phyloP scores from a whole-genome alignment of 2,113 vertebrate genomes.

The Trematomus loennbergii region DNA sequence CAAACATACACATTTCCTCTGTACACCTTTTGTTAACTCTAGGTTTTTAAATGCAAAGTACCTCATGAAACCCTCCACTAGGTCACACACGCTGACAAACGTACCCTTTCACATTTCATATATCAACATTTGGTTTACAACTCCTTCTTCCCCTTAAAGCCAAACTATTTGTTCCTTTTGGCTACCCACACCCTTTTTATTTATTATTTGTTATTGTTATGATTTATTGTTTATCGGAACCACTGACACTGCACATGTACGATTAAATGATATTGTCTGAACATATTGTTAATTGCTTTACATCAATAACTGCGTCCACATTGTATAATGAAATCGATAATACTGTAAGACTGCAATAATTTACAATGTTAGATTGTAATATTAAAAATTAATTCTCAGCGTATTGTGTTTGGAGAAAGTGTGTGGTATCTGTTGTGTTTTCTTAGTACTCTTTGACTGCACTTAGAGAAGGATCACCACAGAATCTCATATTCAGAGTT shows the following conservation, averaged over 20 bases:
- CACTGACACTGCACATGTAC: not conserved
- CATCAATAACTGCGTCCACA: slow-evolving; percentile 3
- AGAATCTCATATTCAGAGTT: slow-evolving; percentile 9
- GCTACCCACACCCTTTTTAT: not conserved
- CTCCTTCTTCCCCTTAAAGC: too few species aligned
- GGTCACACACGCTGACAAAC: not conserved
- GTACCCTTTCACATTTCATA: not conserved
- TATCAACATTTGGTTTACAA: too few species aligned
- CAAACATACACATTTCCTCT: not conserved
- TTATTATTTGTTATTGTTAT: slow-evolving; percentile 19
- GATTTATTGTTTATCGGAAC: slow-evolving; percentile 11
- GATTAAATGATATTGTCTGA: not conserved
- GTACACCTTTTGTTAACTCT: not conserved
- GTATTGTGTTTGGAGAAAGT: slow-evolving; percentile 6
- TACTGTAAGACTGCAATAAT: not conserved
- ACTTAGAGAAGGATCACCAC: not conserved
- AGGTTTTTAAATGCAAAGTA: not conserved
- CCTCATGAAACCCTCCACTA: not conserved
- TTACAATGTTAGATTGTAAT: not conserved
- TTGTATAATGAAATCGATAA: slow-evolving; percentile 9
- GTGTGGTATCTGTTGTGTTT: not conserved
- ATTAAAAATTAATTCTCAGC: slow-evolving; percentile 9
- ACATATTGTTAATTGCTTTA: slow-evolving; percentile 3
- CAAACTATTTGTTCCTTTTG: not conserved
- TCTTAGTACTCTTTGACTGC: slow-evolving; percentile 6